Base-by-base conservation (phyloP, 2,888 invertebrate species). In the Mycogona germanica region DNA sequence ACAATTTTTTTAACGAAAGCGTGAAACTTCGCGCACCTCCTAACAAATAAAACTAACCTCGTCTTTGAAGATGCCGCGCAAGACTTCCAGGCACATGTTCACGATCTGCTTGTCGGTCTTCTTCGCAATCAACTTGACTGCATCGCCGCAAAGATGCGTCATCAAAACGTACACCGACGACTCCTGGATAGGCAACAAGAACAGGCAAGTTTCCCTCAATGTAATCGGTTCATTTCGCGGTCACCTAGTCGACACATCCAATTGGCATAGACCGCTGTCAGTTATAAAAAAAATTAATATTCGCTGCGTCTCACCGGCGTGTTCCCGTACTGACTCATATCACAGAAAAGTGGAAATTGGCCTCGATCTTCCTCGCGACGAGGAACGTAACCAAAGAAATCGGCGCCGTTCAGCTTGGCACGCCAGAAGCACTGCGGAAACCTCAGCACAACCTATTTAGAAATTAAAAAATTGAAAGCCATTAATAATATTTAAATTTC, bases 71-170 rank as follows among this genome's bases (percentile, higher is more conserved):
- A 73, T 62, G 28, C 60, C 62, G 28, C 61, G 60, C 21, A 74
- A 63, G 0, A 65, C 61, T 5, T 65, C 58, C 38, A 71, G 58
- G 61, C 71, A 73, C 57, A 64, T 58, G 2, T 62, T 60, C 2
- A 70, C 65, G 12, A 72, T 64, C 56, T 70, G 66, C 32, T 64
- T 61, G 51, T 72, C 72, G 2, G 64, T 61, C 41, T 66, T 64
- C 25, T 65, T 62, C 45, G 66, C 62, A 2, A 72, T 64, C n/a
- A 66, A 49, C 1, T 65, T 56, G 1, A 71, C 64, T 7, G 69
- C 67, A 28, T 67, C 64, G 1, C 72, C 72, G 40, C 69, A 68
- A 14, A 74, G 63, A 58, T 70, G 70, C 3, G 72, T 68, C 64
- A 71, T 67, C 44, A 74, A 57, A 17, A 69, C 66, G 55, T 62